These are phyloP conservation scores for Plagiodera versicolora DNA, from an alignment of 2,888 invertebrate species.

Conservation along the genomic window DNA sequence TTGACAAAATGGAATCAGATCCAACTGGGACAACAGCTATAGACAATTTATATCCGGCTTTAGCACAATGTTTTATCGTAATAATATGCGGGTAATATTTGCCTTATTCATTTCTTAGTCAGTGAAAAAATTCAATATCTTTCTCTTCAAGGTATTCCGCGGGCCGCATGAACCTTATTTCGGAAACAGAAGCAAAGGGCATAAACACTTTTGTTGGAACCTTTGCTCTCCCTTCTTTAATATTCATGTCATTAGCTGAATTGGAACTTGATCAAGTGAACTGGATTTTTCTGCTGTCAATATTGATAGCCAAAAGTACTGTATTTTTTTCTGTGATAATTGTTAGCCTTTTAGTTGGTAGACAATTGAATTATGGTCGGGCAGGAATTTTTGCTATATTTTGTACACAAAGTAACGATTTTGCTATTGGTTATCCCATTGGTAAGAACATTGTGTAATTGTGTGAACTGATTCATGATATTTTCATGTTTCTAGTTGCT, in stretches of 20 bases:
- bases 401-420: constrained; percentile 96
- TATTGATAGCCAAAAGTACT: constrained; percentile 81
- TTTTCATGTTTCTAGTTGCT: constrained; percentile 63
- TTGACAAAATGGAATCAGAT: constrained; percentile 21
- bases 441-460: constrained; percentile 61
- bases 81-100: constrained; percentile 82
- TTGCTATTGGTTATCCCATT: constrained; percentile 94
- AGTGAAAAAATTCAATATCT: background rate
- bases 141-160: constrained; percentile 71
- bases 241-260: constrained; percentile 86
- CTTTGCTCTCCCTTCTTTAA: constrained; percentile 88
- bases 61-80: constrained; percentile 89
- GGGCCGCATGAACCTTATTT: constrained; percentile 79
- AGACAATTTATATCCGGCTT: constrained; percentile 86
- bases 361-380: constrained; percentile 78
- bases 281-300: constrained; percentile 87
- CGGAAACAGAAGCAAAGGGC: constrained; percentile 83
- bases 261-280: constrained; percentile 83
- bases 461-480: background rate
- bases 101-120: background rate
- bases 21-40: constrained; percentile 54
- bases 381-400: constrained; percentile 93
- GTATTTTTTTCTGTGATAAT: constrained; percentile 81
- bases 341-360: constrained; percentile 76
- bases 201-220: constrained; percentile 91